phyloP scores from a whole-genome alignment of 2,797 vertebrate species.

The Rhinogobio ventralis region DNA sequence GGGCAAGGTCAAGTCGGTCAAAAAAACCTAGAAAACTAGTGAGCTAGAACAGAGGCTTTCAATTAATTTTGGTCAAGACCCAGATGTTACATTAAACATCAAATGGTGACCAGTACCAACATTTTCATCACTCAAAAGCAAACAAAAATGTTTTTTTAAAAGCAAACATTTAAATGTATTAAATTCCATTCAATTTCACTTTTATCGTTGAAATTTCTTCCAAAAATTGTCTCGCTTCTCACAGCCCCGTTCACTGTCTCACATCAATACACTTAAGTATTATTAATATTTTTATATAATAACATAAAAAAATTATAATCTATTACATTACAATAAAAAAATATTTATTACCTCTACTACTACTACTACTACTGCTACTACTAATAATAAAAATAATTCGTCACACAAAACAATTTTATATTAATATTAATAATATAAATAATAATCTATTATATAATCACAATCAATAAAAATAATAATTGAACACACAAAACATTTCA shows the following conservation, averaged over 20 bases:
- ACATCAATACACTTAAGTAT: no score
- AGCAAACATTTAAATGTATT: background rate
- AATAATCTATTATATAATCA: no score
- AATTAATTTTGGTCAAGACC: background rate
- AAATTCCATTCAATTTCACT: background rate
- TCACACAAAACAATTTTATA: no score
- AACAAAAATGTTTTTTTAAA: background rate
- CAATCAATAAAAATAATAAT: background rate
- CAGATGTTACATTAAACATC: background rate
- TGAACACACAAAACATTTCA: background rate
- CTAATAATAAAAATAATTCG: background rate
- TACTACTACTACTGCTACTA: background rate
- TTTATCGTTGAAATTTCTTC: background rate
- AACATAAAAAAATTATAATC: background rate
- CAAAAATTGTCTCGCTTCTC: no score
- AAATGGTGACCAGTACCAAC: background rate
- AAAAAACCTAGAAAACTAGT: background rate
- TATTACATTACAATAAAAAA: background rate
- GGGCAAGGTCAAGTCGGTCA: slow-evolving; percentile 37
- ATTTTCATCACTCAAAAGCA: background rate
- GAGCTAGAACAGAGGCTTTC: background rate
- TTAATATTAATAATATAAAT: no score
- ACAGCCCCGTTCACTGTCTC: no score
- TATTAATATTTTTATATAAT: background rate
- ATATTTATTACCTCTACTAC: no score